Percentiles rank a stretch among this genome's conserved stretches.
phyloP scores from a whole-genome alignment of 2,888 invertebrate species.

The Sclerodermus sp. region DNA sequence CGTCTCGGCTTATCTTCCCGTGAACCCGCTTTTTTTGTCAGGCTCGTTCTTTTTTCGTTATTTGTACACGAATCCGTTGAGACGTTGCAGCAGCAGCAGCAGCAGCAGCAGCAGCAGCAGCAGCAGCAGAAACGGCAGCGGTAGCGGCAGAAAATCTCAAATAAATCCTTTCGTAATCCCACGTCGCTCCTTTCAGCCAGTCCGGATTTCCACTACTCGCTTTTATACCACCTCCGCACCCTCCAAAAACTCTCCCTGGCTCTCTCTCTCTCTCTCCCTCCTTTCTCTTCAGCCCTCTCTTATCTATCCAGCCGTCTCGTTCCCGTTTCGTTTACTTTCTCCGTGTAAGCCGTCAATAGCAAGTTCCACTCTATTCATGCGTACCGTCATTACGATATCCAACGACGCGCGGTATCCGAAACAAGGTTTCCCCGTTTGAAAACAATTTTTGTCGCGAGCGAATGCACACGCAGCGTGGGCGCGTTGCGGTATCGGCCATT shows the following conservation, averaged over 20 bases:
- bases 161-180: slow-evolving; percentile 56
- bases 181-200: slow-evolving; percentile 50
- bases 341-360: slow-evolving; percentile 26
- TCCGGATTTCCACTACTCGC: slow-evolving; percentile 49
- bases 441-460: slow-evolving; percentile 30
- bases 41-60: slow-evolving; percentile 25
- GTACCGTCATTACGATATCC: slow-evolving; percentile 38
- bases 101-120: slow-evolving; percentile 25
- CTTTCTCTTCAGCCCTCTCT: slow-evolving; percentile 1
- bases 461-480: too few species aligned
- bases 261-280: neutral
- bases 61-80: slow-evolving; percentile 43
- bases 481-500: too few species aligned
- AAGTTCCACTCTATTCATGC: slow-evolving; percentile 32
- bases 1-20: slow-evolving; percentile 6
- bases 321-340: slow-evolving; percentile 23
- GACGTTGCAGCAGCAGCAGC: slow-evolving; percentile 22
- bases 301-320: slow-evolving; percentile 10
- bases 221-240: slow-evolving; percentile 38
- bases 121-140: slow-evolving; percentile 13
- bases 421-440: slow-evolving; percentile 23
- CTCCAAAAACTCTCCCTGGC: slow-evolving; percentile 22
- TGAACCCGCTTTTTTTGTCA: neutral
- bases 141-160: slow-evolving; percentile 48
- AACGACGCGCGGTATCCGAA: slow-evolving; percentile 23